Evolutionary conservation across 1,140 invertebrate genomes (phyloP).

Genomic region (Cryptotermes secundus): DNA sequence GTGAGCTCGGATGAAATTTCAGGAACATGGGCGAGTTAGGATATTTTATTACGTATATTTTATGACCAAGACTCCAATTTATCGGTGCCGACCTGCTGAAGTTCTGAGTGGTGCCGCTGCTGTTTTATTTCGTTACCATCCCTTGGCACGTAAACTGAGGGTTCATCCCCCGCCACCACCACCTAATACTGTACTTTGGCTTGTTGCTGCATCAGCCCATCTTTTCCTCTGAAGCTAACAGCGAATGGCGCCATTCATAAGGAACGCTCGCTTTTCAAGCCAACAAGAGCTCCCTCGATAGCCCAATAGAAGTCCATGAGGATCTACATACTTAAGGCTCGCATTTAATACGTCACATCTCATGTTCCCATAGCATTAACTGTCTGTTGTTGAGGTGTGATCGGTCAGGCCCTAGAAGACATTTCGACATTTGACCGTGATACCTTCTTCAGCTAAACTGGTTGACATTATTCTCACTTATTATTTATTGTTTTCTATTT

Average conservation of each 20-base stretch:
- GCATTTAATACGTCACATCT: too few species aligned
- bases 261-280: background rate
- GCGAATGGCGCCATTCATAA: background rate
- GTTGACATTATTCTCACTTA: too few species aligned
- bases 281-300: background rate
- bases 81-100: background rate
- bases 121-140: background rate
- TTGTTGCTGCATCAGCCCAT: too few species aligned
- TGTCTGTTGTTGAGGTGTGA: too few species aligned
- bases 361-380: too few species aligned
- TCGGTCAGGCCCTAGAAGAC: too few species aligned
- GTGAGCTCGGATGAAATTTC: too few species aligned
- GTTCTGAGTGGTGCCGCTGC: background rate
- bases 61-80: background rate
- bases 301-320: too few species aligned
- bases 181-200: background rate
- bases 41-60: background rate
- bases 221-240: background rate
- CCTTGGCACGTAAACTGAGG: background rate
- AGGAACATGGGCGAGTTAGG: background rate
- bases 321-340: too few species aligned
- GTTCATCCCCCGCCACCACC: background rate
- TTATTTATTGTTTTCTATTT: too few species aligned
- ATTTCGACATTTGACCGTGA: too few species aligned
- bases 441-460: too few species aligned